Evolutionary conservation across 2,888 invertebrate genomes (phyloP).

Genomic region (Scaptodrosophila latifasciaeformis): DNA sequence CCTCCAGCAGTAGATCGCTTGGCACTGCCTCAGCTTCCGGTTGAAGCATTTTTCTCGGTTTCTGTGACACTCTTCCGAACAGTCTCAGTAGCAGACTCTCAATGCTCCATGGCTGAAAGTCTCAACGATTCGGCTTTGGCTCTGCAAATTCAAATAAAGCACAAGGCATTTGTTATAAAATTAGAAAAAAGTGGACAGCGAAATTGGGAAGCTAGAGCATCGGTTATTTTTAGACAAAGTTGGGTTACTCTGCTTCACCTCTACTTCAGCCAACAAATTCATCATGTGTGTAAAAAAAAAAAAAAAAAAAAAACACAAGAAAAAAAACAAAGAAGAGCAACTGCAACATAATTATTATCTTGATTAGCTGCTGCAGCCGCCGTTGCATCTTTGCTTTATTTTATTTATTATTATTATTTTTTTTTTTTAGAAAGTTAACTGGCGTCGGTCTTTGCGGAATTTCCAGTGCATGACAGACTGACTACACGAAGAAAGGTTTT

Average conservation of each 20-base stretch:
- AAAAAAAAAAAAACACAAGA: background rate
- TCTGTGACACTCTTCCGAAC: slow-evolving; percentile 11
- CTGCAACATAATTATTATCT: slow-evolving; percentile 41
- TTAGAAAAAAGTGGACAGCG: background rate
- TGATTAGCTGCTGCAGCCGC: slow-evolving; percentile 41
- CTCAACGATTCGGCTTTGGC: no score
- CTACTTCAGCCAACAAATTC: no score
- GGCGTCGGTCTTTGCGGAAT: slow-evolving; percentile 57
- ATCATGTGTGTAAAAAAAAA: background rate
- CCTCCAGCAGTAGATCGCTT: background rate
- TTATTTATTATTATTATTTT: slow-evolving; percentile 1
- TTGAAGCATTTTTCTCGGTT: slow-evolving; percentile 44
- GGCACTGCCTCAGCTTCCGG: slow-evolving; percentile 38
- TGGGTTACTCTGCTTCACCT: no score
- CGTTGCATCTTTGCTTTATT: slow-evolving; percentile 37
- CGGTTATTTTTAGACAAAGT: no score
- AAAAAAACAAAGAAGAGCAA: slow-evolving; percentile 16
- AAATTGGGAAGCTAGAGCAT: background rate
- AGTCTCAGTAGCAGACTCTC: no score
- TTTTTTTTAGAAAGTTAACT: slow-evolving; percentile 63
- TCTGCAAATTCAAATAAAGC: background rate
- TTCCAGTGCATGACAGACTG: slow-evolving; percentile 69
- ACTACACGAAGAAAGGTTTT: slow-evolving; percentile 49
- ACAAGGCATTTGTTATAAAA: background rate
- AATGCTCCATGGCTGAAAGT: slow-evolving; percentile 39